Evolutionary conservation across 2,888 invertebrate species (phyloP).

Genomic region (Eulithis testata): DNA sequence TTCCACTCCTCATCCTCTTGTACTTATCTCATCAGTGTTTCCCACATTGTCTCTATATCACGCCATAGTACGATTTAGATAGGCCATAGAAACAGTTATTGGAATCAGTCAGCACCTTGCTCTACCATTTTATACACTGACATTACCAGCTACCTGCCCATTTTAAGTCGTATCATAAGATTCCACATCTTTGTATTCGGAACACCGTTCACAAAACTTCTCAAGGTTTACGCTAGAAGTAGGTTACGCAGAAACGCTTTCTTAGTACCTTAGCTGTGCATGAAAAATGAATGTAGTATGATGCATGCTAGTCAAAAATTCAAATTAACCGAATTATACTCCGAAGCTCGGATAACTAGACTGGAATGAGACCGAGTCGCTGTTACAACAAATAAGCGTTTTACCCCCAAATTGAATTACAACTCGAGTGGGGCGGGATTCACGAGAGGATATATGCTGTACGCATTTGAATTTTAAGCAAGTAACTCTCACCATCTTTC

Average conservation of each 20-base stretch:
- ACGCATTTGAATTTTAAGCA: not conserved
- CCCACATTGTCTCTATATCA: too few relatives aligned
- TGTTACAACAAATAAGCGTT: conserved; percentile 72
- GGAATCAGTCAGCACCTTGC: too few relatives aligned
- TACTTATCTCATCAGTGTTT: too few relatives aligned
- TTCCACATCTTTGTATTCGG: too few relatives aligned
- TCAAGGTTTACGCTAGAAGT: conserved; percentile 17
- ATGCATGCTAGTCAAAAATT: conserved; percentile 47
- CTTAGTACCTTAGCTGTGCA: not conserved
- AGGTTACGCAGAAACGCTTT: conserved; percentile 26
- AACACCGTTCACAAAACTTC: too few relatives aligned
- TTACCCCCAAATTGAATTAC: conserved; percentile 76
- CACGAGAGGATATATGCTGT: conserved; percentile 40
- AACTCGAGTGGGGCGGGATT: conserved; percentile 47
- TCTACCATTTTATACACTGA: too few relatives aligned
- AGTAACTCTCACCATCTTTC: not conserved
- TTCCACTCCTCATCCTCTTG: too few relatives aligned
- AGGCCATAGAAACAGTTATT: too few relatives aligned
- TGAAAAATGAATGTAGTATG: conserved; percentile 12
- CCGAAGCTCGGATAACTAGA: conserved; percentile 65
- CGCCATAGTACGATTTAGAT: too few relatives aligned
- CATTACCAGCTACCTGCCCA: too few relatives aligned
- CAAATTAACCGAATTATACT: conserved; percentile 64
- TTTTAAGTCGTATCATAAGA: too few relatives aligned
- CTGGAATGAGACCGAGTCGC: conserved; percentile 66